Base-by-base conservation (phyloP, 2,888 invertebrate species). In the Eledone cirrhosa region DNA sequence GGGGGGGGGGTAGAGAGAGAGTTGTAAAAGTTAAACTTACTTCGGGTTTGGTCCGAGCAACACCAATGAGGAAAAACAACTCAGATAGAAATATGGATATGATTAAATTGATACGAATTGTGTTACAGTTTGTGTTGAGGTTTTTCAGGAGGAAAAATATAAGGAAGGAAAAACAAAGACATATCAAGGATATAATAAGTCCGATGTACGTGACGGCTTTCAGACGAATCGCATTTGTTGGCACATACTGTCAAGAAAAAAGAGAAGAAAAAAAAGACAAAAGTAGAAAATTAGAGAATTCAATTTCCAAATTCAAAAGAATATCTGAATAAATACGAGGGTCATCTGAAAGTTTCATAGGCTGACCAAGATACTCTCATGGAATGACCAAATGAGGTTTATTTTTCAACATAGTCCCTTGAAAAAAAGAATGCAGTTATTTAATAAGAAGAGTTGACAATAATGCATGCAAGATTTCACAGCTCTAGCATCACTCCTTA, bases 41-140 rank as follows among this genome's bases (percentile, higher is more conserved):
- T 93, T 97, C 96, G n/a, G 94, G 93, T 82, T 93, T 93, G 78
- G 97, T 93, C 3, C 95, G 94, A 91, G 97, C 96, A 88, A 98
- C 92, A 0, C 97, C 97, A 22, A 97, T 92, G 77, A 98, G 93
- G 90, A 96, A 98, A 47, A 97, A 91, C 41, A 96, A 90, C 89
- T 97, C 95, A 0, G 95, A 95, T 85, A 95, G 92, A 88, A 98
- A 95, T 31, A 97, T 94, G 87, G 96, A 96, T 82, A 97, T 93
- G n/a, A 97, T 94, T 14, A 98, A 93, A 90, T 98, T 97, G 88
- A 97, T 96, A 88, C 97, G 95, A 82, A 98, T 97, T 29, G 95
- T 95, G 91, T 97, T 97, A 74, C 97, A 96, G 86, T 98, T 98
- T 78, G 90, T 90, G 82, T 89, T 88, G 5, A 88, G 81, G 29